phyloP scores from a whole-genome alignment of 2,888 invertebrate genomes.

The Boloria euphrosyne region DNA sequence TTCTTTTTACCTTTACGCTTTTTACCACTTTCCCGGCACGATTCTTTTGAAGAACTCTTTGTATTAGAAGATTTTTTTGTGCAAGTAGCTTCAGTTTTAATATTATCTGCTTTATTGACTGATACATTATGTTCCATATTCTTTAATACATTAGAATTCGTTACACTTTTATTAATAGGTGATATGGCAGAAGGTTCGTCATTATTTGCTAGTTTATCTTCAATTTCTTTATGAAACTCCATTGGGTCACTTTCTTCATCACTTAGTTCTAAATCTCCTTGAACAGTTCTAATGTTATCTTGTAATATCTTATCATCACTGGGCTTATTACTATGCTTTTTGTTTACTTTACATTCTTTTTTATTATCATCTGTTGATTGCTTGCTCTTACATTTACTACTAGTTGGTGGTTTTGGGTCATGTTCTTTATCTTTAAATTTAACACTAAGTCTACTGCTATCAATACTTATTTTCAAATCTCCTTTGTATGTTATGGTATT shows the following conservation, averaged over 20 bases:
- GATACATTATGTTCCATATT: constrained; percentile 1
- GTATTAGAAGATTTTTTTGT: constrained; percentile 12
- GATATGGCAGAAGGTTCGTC: not conserved
- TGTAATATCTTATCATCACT: constrained; percentile 16
- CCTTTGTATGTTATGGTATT: not conserved
- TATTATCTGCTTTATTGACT: not conserved
- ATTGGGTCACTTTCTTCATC: constrained; percentile 64
- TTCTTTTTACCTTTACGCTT: constrained; percentile 51
- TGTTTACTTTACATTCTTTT: not conserved
- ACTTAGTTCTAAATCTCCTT: constrained; percentile 69
- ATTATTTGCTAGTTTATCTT: not conserved
- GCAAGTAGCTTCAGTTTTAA: not conserved
- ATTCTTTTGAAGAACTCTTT: constrained; percentile 16
- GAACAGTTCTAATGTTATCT: constrained; percentile 52
- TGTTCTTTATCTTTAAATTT: not conserved
- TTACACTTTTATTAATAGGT: not conserved
- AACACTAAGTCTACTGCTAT: not conserved
- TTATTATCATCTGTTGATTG: not conserved
- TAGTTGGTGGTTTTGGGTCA: not conserved
- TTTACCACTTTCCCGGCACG: constrained; percentile 38
- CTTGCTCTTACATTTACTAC: not conserved
- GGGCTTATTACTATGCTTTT: not conserved
- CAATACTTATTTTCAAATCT: not conserved
- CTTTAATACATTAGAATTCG: not conserved
- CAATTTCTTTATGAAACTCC: constrained; percentile 32